Percentiles rank a stretch among this genome's conserved stretches.
These are phyloP conservation scores for Andrena dorsata DNA, from an alignment of 2,888 invertebrate species.

Conservation along the genomic window DNA sequence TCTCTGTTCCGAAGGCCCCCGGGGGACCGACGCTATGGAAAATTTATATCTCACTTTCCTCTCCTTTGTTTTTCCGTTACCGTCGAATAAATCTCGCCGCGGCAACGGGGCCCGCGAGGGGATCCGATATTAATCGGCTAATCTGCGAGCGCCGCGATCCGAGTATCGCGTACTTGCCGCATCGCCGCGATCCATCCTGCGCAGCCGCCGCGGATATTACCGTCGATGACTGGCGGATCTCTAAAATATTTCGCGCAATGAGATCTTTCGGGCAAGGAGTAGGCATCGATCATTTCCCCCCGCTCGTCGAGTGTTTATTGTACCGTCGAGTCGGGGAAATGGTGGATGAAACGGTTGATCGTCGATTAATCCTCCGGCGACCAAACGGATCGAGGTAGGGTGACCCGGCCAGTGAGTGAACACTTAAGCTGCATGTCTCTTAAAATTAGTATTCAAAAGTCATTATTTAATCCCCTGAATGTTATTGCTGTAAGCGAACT, in stretches of 20 bases:
- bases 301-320: constrained; percentile 8
- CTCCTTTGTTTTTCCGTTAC: constrained; percentile 19
- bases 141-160: constrained; percentile 2
- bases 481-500: no score
- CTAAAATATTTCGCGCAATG: constrained; percentile 31
- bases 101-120: neutral
- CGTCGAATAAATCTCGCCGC: constrained; percentile 11
- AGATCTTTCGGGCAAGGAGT: constrained; percentile 5
- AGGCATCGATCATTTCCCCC: neutral
- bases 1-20: neutral
- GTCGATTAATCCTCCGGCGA: neutral
- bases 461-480: no score
- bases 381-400: no score
- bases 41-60: constrained; percentile 45
- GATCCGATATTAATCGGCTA: constrained; percentile 8
- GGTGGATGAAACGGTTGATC: neutral
- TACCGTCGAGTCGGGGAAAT: neutral
- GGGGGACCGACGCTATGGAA: neutral
- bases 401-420: no score
- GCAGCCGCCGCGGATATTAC: constrained; percentile 31
- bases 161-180: constrained; percentile 6
- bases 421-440: no score
- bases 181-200: constrained; percentile 10
- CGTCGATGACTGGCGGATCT: constrained; percentile 46
- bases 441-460: no score